A percentile compares a stretch with the other conserved stretches of the same genome.
Conservation (phyloP, 2,113 vertebrate genomes). For the Rousettus leschenaultii region DNA sequence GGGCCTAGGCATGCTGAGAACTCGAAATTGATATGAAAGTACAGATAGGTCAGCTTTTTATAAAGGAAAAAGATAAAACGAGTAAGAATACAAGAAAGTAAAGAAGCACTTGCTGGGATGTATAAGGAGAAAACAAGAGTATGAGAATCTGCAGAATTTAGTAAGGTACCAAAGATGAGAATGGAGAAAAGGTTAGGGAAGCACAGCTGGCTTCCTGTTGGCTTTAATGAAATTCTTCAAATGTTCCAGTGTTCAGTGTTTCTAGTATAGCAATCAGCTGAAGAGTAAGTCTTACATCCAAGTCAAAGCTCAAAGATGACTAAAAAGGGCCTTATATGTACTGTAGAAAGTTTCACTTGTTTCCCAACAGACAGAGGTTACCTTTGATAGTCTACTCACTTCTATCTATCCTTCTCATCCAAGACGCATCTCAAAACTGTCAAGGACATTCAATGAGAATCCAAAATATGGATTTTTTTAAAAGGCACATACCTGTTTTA, state of each 20-base stretch:
- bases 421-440: not conserved
- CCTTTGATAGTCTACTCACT: not conserved
- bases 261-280: not conserved
- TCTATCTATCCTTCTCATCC: not conserved
- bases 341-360: not conserved
- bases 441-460: not conserved
- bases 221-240: not conserved
- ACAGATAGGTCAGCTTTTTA: not conserved
- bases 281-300: not conserved
- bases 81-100: not conserved
- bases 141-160: not conserved
- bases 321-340: not conserved
- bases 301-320: not conserved
- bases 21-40: not conserved
- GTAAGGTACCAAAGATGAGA: not conserved
- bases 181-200: not conserved
- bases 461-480: not conserved
- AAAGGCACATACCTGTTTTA: constrained; percentile 87
- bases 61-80: not conserved
- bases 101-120: not conserved
- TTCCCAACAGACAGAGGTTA: not conserved
- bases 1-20: not conserved
- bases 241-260: not conserved
- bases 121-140: not conserved
- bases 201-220: not conserved